Conservation (phyloP, 2,113 vertebrate genomes). For the Mobula birostris region DNA sequence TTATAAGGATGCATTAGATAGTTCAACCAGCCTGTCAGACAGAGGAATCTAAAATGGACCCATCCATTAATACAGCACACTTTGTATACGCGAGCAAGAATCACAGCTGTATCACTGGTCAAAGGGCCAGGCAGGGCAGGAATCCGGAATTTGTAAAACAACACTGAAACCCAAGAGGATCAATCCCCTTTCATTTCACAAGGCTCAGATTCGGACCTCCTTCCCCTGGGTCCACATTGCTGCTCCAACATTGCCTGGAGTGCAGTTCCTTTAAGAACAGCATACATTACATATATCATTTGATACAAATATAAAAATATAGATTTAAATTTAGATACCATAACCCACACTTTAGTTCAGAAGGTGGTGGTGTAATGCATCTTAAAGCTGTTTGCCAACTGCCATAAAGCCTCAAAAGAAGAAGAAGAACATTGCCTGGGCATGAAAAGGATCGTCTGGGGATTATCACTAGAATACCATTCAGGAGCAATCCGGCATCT, state of each 20-base stretch:
- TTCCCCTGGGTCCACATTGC: neutral
- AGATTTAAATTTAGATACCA: no score
- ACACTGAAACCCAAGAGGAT: neutral
- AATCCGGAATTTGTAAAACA: constrained; percentile 6
- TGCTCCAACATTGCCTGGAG: neutral
- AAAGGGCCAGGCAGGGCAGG: neutral
- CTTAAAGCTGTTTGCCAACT: no score
- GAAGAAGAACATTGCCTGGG: neutral
- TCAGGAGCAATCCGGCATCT: no score
- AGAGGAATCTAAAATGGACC: neutral
- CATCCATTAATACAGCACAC: neutral
- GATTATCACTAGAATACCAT: neutral
- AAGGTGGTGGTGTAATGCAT: no score
- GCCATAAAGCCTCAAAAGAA: no score
- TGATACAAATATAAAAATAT: no score
- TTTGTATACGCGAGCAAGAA: neutral
- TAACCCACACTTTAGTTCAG: no score
- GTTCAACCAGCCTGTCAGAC: neutral
- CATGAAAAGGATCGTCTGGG: neutral
- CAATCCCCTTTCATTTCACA: neutral
- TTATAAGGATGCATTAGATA: neutral
- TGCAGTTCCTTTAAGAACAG: no score
- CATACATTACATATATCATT: no score
- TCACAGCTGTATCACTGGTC: constrained; percentile 1
- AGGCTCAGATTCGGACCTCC: neutral